Conservation (phyloP, 2,797 vertebrate species). For the Etheostoma nigrum region DNA sequence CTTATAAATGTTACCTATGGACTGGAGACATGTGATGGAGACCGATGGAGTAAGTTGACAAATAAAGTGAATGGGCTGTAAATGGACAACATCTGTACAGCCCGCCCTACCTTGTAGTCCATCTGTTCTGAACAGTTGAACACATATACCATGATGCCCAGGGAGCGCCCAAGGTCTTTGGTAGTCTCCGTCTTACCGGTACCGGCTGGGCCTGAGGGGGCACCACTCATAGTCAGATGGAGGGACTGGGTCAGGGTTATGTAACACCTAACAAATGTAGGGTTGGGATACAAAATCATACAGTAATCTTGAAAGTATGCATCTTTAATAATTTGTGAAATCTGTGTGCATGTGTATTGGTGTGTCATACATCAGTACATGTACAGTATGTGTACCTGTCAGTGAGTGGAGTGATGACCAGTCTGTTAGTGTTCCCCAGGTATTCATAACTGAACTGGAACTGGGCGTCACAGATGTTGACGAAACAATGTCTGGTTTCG, state of each 20-base stretch:
- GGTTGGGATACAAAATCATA: not conserved
- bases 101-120: conserved; percentile 84
- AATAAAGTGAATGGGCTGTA: not conserved
- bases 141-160: conserved; percentile 88
- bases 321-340: not conserved
- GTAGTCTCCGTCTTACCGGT: conserved; percentile 87
- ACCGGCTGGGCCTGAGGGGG: conserved; percentile 83
- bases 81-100: not conserved
- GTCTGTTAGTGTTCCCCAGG: conserved; percentile 87
- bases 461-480: conserved; percentile 89
- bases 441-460: conserved; percentile 90
- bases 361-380: not conserved
- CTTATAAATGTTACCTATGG: conserved; percentile 87
- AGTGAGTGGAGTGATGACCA: conserved; percentile 89
- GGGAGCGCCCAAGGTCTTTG: conserved; percentile 87
- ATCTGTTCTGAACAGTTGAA: conserved; percentile 91
- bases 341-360: not conserved
- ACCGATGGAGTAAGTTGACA: not conserved
- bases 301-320: too few relatives aligned
- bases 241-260: conserved; percentile 85
- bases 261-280: conserved; percentile 79
- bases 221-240: conserved; percentile 83
- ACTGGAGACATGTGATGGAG: conserved; percentile 55
- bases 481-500: conserved; percentile 81
- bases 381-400: conserved; percentile 79